These are phyloP conservation scores for Siphonodentalium dalli DNA, from an alignment of 2,888 invertebrate genomes.

Conservation along the genomic window DNA sequence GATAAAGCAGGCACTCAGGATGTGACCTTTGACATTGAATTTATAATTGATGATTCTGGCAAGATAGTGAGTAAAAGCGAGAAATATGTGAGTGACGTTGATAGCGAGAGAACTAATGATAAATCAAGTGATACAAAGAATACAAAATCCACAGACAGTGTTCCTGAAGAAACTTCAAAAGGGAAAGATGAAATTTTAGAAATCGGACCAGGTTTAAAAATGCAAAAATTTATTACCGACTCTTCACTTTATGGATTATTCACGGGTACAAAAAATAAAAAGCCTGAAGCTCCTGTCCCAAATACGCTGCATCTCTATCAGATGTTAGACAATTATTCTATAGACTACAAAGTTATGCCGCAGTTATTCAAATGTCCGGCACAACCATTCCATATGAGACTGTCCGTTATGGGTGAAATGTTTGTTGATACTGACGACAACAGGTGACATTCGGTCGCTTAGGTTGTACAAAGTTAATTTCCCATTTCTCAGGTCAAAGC, in stretches of 20 bases:
- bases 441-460: too few species aligned
- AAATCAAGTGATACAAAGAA: background rate
- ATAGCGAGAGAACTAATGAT: background rate
- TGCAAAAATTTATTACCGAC: slow-evolving; percentile 5
- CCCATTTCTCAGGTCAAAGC: too few species aligned
- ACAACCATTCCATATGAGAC: slow-evolving; percentile 80
- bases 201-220: slow-evolving; percentile 7
- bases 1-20: background rate
- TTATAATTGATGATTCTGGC: too few species aligned
- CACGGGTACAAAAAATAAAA: slow-evolving; percentile 1
- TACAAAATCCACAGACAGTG: background rate
- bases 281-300: slow-evolving; percentile 16
- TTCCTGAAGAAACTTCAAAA: background rate
- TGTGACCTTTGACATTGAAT: background rate
- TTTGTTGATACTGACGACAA: too few species aligned
- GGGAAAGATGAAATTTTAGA: background rate
- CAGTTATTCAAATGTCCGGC: slow-evolving; percentile 79
- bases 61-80: too few species aligned
- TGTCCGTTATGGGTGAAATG: slow-evolving; percentile 83
- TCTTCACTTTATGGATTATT: background rate
- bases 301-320: slow-evolving; percentile 31
- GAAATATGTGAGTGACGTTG: background rate
- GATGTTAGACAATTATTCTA: slow-evolving; percentile 36
- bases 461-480: too few species aligned
- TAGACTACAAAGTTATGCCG: slow-evolving; percentile 36